Conservation (phyloP, 1,140 invertebrate genomes). For the Drosophila seguyi region DNA sequence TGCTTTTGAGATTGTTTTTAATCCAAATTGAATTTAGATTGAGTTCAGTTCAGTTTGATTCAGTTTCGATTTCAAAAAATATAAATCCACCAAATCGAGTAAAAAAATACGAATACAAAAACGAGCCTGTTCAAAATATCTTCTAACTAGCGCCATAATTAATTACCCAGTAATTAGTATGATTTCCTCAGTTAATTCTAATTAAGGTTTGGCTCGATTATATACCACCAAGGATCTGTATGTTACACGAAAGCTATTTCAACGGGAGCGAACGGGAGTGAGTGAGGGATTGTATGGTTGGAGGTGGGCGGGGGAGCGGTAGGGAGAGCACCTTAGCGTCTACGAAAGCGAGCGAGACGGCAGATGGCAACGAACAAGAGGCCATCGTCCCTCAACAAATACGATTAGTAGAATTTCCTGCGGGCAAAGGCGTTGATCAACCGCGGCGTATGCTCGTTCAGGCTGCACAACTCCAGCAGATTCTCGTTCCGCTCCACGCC, state of each 20-base stretch:
- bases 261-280: neutral
- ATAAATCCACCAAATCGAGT: slow-evolving; percentile 59
- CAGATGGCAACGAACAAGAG: slow-evolving; percentile 42
- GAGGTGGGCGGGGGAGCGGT: neutral
- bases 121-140: slow-evolving; percentile 21
- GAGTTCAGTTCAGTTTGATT: slow-evolving; percentile 70
- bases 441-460: slow-evolving; percentile 62
- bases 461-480: slow-evolving; percentile 76
- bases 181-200: slow-evolving; percentile 18
- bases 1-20: slow-evolving; percentile 73
- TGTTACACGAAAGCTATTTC: slow-evolving; percentile 39
- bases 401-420: slow-evolving; percentile 57
- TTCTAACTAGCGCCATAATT: slow-evolving; percentile 13
- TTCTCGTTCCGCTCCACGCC: slow-evolving; percentile 56
- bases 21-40: slow-evolving; percentile 83
- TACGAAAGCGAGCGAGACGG: slow-evolving; percentile 46
- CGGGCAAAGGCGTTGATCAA: slow-evolving; percentile 73
- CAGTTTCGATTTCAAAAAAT: slow-evolving; percentile 63
- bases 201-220: slow-evolving; percentile 12
- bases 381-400: slow-evolving; percentile 42
- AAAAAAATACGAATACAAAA: slow-evolving; percentile 62
- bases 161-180: slow-evolving; percentile 25
- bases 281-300: neutral
- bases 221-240: slow-evolving; percentile 18
- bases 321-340: slow-evolving; percentile 8